phyloP scores from a whole-genome alignment of 53 echinoderm and acorn worm species.

The Arbacia lixula region DNA sequence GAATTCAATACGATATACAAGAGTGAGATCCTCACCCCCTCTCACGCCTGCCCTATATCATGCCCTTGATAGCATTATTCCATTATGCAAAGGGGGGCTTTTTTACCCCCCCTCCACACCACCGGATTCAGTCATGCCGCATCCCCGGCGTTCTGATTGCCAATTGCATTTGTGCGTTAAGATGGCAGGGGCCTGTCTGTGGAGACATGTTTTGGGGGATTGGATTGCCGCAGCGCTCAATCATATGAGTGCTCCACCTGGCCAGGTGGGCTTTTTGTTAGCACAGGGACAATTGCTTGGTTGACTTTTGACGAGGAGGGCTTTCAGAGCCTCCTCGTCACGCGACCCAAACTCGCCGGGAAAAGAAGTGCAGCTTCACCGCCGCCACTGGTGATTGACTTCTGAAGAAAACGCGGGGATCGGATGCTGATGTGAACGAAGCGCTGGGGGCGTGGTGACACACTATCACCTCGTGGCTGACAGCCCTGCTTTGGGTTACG shows the following conservation, averaged over 20 bases:
- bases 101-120: conserved; percentile 3
- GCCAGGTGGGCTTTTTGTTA: conserved; percentile 56
- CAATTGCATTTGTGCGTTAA: conserved; percentile 56
- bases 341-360: conserved; percentile 33
- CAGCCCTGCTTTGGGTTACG: conserved; percentile 27
- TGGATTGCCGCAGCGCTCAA: conserved; percentile 53
- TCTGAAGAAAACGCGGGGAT: conserved; percentile 4
- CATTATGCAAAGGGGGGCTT: conserved; percentile 24
- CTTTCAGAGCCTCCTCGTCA: conserved; percentile 52
- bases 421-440: conserved; percentile 27
- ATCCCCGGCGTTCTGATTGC: conserved; percentile 40
- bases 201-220: conserved; percentile 57
- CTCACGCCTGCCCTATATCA: not conserved
- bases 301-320: conserved; percentile 60
- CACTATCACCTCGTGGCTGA: not conserved
- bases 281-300: conserved; percentile 59
- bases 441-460: not conserved
- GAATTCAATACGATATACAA: conserved; percentile 35
- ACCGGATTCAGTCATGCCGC: conserved; percentile 32
- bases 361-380: conserved; percentile 47
- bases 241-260: conserved; percentile 54
- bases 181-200: conserved; percentile 46
- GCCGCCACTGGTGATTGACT: conserved; percentile 50
- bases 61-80: not conserved
- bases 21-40: not conserved